phyloP scores from a whole-genome alignment of 2,888 invertebrate species.

The Amphimallon solstitiale region DNA sequence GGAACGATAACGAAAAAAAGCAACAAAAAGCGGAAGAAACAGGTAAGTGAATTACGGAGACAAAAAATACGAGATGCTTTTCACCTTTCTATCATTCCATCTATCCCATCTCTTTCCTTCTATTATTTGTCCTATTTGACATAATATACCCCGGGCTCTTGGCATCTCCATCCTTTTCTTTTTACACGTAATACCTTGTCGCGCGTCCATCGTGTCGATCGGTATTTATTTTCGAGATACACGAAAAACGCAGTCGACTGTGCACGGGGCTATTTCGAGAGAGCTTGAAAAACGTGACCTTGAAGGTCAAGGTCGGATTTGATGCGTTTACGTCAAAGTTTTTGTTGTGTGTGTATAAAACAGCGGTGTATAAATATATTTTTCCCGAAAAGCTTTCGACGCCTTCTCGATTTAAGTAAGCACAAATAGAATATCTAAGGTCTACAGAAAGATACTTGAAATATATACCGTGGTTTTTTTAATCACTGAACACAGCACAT shows the following conservation, averaged over 20 bases:
- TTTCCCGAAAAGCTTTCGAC: no score
- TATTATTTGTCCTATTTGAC: neutral
- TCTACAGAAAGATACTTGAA: no score
- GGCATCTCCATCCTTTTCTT: neutral
- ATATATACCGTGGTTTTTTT: no score
- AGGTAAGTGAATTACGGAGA: neutral
- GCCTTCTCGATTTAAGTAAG: no score
- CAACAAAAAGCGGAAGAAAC: neutral
- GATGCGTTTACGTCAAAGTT: constrained; percentile 17
- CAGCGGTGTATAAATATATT: no score
- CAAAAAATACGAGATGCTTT: neutral
- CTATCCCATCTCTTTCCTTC: no score
- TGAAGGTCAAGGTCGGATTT: constrained; percentile 30
- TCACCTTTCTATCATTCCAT: no score
- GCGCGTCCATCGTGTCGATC: neutral
- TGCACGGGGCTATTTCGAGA: constrained; percentile 4
- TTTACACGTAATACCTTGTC: neutral
- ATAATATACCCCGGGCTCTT: neutral
- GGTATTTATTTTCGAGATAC: constrained; percentile 7
- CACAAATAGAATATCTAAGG: no score
- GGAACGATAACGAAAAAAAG: neutral
- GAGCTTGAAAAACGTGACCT: constrained; percentile 11
- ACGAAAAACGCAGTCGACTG: constrained; percentile 16
- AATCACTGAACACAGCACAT: no score
- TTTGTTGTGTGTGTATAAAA: no score